Conservation (phyloP, 2,888 invertebrate genomes). For the Cryptocephalus primarius region DNA sequence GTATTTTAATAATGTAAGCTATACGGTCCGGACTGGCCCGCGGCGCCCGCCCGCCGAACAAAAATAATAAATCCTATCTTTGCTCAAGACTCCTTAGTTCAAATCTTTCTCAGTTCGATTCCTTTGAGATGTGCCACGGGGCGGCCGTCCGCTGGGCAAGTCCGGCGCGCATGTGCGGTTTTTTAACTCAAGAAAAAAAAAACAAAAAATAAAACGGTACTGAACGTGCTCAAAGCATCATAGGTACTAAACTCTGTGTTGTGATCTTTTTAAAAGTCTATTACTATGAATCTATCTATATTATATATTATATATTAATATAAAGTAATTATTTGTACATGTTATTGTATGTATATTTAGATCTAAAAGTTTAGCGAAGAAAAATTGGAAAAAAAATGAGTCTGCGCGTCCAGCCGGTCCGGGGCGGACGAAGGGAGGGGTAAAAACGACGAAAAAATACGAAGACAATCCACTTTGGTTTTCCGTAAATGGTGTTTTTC, state of each 20-base stretch:
- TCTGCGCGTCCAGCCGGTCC: no score
- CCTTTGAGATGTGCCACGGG: conserved; percentile 19
- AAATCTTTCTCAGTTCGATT: background rate
- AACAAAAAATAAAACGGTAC: conserved; percentile 7
- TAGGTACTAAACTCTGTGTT: conserved; percentile 38
- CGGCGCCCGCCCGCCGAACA: no score
- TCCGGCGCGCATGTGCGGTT: conserved; percentile 13
- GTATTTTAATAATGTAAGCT: conserved; percentile 15
- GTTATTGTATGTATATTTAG: conserved; percentile 32
- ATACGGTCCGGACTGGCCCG: conserved; percentile 2
- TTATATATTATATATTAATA: conserved; percentile 17
- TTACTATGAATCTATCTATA: conserved; percentile 41
- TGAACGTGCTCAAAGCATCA: conserved; percentile 20
- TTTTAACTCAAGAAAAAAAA: conserved; percentile 18
- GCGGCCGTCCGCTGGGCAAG: no score
- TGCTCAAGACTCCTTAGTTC: no score
- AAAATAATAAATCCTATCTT: no score
- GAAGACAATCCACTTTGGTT: background rate
- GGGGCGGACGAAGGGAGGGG: no score
- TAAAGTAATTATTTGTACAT: conserved; percentile 37
- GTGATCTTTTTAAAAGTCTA: conserved; percentile 42
- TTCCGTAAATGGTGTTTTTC: background rate
- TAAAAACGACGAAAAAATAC: no score
- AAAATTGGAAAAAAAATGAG: no score
- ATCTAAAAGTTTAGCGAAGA: conserved; percentile 16